Evolutionary conservation across 2,888 invertebrate species (phyloP).

Genomic region (Erebia epiphron): DNA sequence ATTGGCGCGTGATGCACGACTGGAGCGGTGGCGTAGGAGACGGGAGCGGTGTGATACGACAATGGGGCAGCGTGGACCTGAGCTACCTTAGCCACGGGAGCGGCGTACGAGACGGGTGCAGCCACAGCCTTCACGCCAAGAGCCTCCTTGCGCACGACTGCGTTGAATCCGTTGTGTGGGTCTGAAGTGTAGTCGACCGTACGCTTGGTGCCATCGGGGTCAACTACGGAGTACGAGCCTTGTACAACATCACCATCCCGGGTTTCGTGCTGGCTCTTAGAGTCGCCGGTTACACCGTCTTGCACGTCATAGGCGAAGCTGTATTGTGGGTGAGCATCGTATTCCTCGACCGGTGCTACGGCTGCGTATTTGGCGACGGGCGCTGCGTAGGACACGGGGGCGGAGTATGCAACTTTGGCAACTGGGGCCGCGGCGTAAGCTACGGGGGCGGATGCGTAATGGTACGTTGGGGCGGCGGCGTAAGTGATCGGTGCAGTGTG

Average conservation of each 20-base stretch:
- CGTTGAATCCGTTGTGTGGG: constrained; percentile 70
- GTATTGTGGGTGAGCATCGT: constrained; percentile 72
- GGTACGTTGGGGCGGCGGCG: constrained; percentile 50
- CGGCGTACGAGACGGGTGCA: constrained; percentile 47
- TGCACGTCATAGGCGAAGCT: constrained; percentile 74
- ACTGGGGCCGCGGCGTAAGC: constrained; percentile 47
- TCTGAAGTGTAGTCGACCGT: constrained; percentile 73
- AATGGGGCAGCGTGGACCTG: constrained; percentile 50
- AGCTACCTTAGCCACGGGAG: constrained; percentile 51
- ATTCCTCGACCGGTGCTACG: constrained; percentile 54
- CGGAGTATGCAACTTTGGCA: constrained; percentile 49
- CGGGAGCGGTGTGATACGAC: constrained; percentile 45
- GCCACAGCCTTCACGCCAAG: constrained; percentile 53
- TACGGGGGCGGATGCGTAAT: constrained; percentile 52
- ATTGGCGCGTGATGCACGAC: constrained; percentile 43
- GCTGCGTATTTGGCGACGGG: constrained; percentile 54
- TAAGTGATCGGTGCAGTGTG: constrained; percentile 51
- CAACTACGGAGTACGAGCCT: constrained; percentile 68
- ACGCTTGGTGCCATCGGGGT: constrained; percentile 70
- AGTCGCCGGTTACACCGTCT: constrained; percentile 68
- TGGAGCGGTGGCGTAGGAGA: constrained; percentile 78
- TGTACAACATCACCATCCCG: constrained; percentile 71
- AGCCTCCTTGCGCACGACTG: constrained; percentile 69
- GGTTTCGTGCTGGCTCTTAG: constrained; percentile 66
- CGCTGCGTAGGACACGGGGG: constrained; percentile 50